Conservation (phyloP, 2,888 invertebrate species). For the Darwinula stevensoni region DNA sequence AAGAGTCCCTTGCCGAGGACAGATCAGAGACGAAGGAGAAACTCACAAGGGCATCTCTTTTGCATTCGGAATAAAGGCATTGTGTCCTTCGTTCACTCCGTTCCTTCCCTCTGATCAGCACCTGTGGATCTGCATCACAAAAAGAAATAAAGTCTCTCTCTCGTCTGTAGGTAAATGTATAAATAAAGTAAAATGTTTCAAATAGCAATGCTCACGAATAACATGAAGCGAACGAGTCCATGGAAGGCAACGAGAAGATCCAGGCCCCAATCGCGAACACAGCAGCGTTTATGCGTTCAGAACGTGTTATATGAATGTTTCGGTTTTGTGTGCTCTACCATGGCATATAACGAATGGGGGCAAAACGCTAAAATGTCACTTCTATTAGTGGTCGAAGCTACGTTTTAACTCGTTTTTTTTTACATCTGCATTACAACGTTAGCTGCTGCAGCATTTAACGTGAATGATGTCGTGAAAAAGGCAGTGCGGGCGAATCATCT, state of each 20-base stretch:
- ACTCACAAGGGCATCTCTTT: slow-evolving; percentile 46
- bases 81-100: slow-evolving; percentile 32
- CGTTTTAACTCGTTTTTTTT: no score
- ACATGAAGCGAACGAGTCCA: slow-evolving; percentile 50
- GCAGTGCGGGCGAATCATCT: no score
- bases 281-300: slow-evolving; percentile 37
- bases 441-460: background rate
- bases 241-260: slow-evolving; percentile 70
- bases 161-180: background rate
- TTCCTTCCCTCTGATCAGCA: slow-evolving; percentile 20
- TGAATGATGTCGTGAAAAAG: background rate
- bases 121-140: slow-evolving; percentile 1
- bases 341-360: no score
- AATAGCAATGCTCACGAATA: slow-evolving; percentile 36
- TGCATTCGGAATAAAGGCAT: slow-evolving; percentile 32
- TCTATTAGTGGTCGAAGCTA: slow-evolving; percentile 65
- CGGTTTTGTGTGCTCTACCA: no score
- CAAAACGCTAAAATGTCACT: slow-evolving; percentile 42
- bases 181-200: no score
- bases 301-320: no score
- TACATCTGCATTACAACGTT: no score
- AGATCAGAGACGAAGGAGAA: no score
- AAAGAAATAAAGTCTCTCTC: no score
- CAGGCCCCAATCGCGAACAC: slow-evolving; percentile 61
- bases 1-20: no score